These are phyloP conservation scores for Dendrolimus houi DNA, from an alignment of 2,888 invertebrate genomes.

Conservation along the genomic window DNA sequence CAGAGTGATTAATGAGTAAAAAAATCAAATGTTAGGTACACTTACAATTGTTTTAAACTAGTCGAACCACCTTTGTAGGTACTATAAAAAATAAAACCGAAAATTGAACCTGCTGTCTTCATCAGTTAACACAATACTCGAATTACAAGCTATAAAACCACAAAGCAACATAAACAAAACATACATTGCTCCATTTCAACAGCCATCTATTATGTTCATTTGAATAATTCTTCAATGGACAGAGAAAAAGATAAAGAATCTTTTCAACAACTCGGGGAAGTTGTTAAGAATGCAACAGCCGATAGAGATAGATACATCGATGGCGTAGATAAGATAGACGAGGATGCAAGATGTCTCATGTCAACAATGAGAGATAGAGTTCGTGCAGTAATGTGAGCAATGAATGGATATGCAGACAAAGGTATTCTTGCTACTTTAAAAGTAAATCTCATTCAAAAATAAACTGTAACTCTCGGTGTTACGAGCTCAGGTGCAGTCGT, in stretches of 20 bases:
- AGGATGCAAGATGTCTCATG: slow-evolving; percentile 33
- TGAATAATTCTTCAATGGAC: slow-evolving; percentile 19
- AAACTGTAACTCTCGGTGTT: not conserved
- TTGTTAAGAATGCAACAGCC: slow-evolving; percentile 22
- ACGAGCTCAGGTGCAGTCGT: slow-evolving; percentile 7
- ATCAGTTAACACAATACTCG: slow-evolving; percentile 2
- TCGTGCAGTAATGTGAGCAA: slow-evolving; percentile 56
- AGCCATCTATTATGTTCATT: slow-evolving; percentile 7
- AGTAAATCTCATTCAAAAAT: not conserved
- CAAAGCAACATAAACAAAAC: slow-evolving; percentile 14
- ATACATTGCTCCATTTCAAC: slow-evolving; percentile 13
- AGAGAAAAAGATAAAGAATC: slow-evolving; percentile 14
- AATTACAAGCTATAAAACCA: slow-evolving; percentile 13
- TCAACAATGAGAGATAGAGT: slow-evolving; percentile 56
- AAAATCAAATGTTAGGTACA: too few species aligned
- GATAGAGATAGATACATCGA: slow-evolving; percentile 15
- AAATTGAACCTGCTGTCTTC: slow-evolving; percentile 10
- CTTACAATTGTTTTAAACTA: not conserved
- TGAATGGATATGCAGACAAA: slow-evolving; percentile 46
- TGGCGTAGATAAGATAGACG: slow-evolving; percentile 11
- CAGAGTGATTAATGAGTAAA: too few species aligned
- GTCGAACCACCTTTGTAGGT: not conserved
- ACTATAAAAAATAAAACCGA: not conserved
- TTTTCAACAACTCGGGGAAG: slow-evolving; percentile 5
- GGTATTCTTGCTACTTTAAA: slow-evolving; percentile 8